Evolutionary conservation across 2,888 invertebrate genomes (phyloP), one percentile per base, ranked within the genome.

Genomic region (Mythimna ferrago): DNA sequence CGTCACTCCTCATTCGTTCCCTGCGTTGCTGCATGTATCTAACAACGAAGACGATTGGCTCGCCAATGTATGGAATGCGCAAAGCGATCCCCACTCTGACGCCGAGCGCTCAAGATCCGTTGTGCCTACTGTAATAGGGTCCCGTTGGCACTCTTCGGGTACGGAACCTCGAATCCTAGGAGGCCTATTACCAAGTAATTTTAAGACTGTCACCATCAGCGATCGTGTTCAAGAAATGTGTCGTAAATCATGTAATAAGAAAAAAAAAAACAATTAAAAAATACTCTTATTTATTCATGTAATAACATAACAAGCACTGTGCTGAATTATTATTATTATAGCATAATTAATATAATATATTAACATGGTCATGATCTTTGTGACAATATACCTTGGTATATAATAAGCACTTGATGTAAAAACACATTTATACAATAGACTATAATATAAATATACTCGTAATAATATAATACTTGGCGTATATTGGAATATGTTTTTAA

Each of bases 281-380:
- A 73, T 73, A 81, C 61, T 80, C 81, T 76, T 87, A 89, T 90
- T 90, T 91, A 86, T 87, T 87, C 71, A 79, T 71, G 66, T 84
- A 85, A 76, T 83, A 86, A 86, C 81, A 73, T 83, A 88, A 90
- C 87, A 89, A 89, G 87, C 85, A 85, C 76, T 83, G 86, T 89
- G 88, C 86, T 71, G 54, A 58, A 71, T 58, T 71, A 71, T 21
- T 69, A 70, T 48, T 14, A 73, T 57, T 44, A 70, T 80, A 72
- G 71, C 6, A 66, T 63, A 60, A 62, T 48, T 76, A 51, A 57
- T 60, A 57, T 56, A 56, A 26, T 54, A 65, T 54, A 58, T 56
- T 56, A 68, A 61, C 56, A 65, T 71, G 14, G 67, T 64, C 65
- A 75, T 69, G 71, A 69, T 58, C 35, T 73, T 76, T 71, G 64